Conservation (phyloP, 1,140 invertebrate genomes). For the Trichonephila clavata region DNA sequence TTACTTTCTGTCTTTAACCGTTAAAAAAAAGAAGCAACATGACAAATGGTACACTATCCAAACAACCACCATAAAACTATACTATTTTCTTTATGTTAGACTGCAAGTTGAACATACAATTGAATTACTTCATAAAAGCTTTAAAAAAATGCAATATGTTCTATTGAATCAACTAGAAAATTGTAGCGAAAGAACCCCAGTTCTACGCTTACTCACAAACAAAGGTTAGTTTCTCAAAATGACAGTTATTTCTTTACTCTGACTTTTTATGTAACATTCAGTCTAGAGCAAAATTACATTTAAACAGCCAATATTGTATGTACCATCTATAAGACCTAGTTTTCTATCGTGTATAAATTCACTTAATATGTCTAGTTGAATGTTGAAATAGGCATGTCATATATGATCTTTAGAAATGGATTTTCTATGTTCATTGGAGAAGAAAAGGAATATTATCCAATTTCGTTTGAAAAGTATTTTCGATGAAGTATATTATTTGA, state of each 20-base stretch:
- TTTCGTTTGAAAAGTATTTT: too few relatives aligned
- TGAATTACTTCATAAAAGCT: slow-evolving; percentile 14
- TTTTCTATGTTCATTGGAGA: too few relatives aligned
- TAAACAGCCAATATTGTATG: neutral
- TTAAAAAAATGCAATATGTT: neutral
- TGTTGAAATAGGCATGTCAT: neutral
- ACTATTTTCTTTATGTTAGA: neutral
- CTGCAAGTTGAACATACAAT: neutral
- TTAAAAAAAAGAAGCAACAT: neutral
- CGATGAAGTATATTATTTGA: too few relatives aligned
- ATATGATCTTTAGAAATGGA: neutral
- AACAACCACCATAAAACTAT: neutral
- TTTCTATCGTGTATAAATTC: neutral
- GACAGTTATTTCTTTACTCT: neutral
- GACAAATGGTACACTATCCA: neutral
- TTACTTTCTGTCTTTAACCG: neutral
- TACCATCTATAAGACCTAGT: neutral
- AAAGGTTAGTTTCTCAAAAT: neutral
- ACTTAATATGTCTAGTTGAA: neutral
- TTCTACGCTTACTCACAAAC: neutral
- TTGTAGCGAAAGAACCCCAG: neutral
- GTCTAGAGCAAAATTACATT: neutral
- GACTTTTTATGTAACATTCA: neutral
- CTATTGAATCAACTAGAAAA: neutral
- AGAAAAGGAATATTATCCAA: too few relatives aligned